A percentile compares a stretch with the other conserved stretches of the same genome.
phyloP scores from a whole-genome alignment of 2,113 vertebrate genomes.

The Anguilla rostrata region DNA sequence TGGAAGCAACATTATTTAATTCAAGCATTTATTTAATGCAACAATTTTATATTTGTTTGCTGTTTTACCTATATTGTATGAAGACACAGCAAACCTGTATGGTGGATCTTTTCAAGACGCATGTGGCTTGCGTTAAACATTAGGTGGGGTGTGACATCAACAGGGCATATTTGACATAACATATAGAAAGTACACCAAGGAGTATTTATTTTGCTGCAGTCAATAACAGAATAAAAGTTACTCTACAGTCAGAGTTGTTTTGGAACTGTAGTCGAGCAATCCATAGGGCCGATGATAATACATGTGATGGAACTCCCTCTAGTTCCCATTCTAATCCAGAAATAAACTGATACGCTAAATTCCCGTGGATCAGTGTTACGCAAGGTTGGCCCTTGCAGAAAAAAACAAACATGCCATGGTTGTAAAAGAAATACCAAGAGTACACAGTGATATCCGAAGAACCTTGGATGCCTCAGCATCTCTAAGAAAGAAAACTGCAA shows the following conservation, averaged over 20 bases:
- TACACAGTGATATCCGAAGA: neutral
- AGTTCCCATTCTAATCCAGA: conserved; percentile 63
- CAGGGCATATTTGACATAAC: neutral
- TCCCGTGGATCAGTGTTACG: conserved; percentile 41
- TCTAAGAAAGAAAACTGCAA: neutral
- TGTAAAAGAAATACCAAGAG: neutral
- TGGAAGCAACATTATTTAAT: conserved; percentile 11
- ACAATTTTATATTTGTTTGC: neutral
- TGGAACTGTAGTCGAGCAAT: neutral
- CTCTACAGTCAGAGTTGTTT: neutral
- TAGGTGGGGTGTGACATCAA: neutral
- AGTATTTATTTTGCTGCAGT: neutral
- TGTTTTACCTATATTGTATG: neutral
- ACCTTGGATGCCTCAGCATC: neutral
- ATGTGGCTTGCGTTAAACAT: neutral
- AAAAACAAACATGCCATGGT: neutral
- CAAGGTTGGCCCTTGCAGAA: conserved; percentile 29
- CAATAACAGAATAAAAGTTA: neutral
- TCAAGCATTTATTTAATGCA: conserved; percentile 15
- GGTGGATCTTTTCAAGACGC: neutral
- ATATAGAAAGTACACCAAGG: neutral
- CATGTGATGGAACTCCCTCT: neutral
- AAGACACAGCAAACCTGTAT: neutral
- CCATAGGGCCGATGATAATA: neutral
- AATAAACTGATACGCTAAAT: conserved; percentile 49